A percentile compares a stretch with the other conserved stretches of the same genome.
These are phyloP conservation scores for Pteronotus mesoamericanus DNA, from an alignment of 2,797 vertebrate genomes.

Conservation along the genomic window DNA sequence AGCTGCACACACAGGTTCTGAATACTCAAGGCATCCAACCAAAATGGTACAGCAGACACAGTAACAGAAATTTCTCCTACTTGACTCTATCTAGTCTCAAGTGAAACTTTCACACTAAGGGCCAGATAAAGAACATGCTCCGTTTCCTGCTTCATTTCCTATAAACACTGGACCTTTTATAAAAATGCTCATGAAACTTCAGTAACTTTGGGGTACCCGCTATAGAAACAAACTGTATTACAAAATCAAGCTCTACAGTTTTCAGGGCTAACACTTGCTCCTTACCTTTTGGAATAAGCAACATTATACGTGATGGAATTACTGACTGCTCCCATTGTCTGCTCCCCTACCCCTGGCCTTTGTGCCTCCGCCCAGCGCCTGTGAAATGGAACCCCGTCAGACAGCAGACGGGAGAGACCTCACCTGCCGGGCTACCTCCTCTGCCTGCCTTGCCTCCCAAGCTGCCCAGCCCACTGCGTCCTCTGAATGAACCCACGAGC, in stretches of 20 bases:
- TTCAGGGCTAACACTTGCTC: neutral
- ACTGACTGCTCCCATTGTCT: neutral
- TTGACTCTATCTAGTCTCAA: neutral
- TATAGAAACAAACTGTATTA: neutral
- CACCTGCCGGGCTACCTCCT: neutral
- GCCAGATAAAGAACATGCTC: neutral
- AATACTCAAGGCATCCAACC: neutral
- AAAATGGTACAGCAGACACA: neutral
- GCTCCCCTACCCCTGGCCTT: neutral
- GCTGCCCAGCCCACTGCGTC: too few relatives aligned
- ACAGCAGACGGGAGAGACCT: neutral
- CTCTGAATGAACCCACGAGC: neutral
- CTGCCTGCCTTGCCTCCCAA: neutral
- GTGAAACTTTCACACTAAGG: neutral
- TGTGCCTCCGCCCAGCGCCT: accelerated
- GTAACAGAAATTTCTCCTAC: neutral
- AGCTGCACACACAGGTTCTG: neutral
- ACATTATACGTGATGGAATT: too few relatives aligned
- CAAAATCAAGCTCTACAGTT: neutral
- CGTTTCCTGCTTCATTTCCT: neutral
- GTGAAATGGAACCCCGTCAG: neutral
- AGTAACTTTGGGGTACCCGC: neutral
- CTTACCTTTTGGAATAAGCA: neutral
- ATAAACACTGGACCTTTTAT: neutral
- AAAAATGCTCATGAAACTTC: neutral